Base-by-base conservation (phyloP, 30 jellyfish, hydroid and myxozoan species). In the Catostylus mosaicus region DNA sequence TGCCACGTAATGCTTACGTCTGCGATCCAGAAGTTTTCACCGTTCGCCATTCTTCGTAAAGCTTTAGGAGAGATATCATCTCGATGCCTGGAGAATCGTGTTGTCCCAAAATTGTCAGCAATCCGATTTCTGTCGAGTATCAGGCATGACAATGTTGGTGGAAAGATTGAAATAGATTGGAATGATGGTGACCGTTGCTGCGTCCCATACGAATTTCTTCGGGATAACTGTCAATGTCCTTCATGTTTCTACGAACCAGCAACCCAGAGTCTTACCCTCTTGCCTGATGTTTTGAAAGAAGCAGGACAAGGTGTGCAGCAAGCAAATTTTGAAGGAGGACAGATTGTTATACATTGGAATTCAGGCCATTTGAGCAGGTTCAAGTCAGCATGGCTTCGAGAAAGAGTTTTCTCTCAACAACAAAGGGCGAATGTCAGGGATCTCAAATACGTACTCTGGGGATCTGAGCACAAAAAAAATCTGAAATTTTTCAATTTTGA, bases 181-280 rank as follows among this genome's bases (percentile, higher is more conserved):
- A 68, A 26, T 24, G 50, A 72, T 61, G 67, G 69, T n/a, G 67
- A 46, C 3, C 56, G 18, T 23, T 38, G 77, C 27, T 22, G 73
- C 30, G 78, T 51, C 61, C 97, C 97, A 19, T 71, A 64, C 38
- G 85, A 80, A 30, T 89, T 82, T 70, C 82, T 89, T 3, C 54
- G 97, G 22, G 97, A 89, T 77, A 82, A 89, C 60, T 89, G 97
- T 81, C 95, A 67, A 37, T 89, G 97, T 57, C 77, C 91, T 1
- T n/a, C 67, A 2, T 89, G 97, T 57, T 89, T 80, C 40, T 87
- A 74, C 62, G 92, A 76, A 35, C 35, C 88, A 7, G 47, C 97
- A 0, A 54, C 67, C 26, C 95, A 82, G 73, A 63, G 97, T 18
- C 34, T 82, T 16, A 67, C 85, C 18, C 74, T 54, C 30, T 67